Base-by-base conservation (phyloP, 1,140 invertebrate species). In the Euborellia annulipes region DNA sequence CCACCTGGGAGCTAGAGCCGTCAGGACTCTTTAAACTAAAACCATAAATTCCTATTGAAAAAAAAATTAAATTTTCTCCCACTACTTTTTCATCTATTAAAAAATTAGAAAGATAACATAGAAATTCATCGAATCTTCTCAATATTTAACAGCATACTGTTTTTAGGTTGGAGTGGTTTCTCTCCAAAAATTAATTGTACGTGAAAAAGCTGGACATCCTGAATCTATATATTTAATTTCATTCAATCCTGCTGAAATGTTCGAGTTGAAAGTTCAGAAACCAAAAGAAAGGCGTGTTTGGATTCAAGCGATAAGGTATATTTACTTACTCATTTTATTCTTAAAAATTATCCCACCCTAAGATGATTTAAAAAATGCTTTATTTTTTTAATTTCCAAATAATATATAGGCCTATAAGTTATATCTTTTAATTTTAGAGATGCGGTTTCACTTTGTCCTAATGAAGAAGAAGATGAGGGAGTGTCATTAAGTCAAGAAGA, bases 191-290 rank as follows among this genome's bases (percentile, higher is more conserved):
- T 62, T 95, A 38, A 61, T 95, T 34, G 89, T 95, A 3, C 70
- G 90, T 30, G 90, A 94, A 62, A 94, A 94, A 62, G 86, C 88
- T 2, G 88, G 86, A 32, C 78, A 84, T 48, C 85, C 84, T 7
- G 71, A 82, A 2, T 84, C 85, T 1, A 82, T 93, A 54, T 92
- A 92, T 64, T 69, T 93, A 19, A 90, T 93, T 53, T 85, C 82
- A 46, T 27, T 27, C 11, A 85, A 85, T 58, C 82, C 85, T 1
- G 71, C 72, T 1, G 92, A 94, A 66, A 94, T 95, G 90, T 94
- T 93, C 60, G 90, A 95, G 61, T 66, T 96, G 13, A 82, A 92
- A 56, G 86, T 92, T 48, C 76, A 82, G 50, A 81, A 85, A 36
- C 85, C 85, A 11, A 85, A 86, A 57, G 86, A 93, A 48, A 86